Percentiles rank a stretch among this genome's conserved stretches.
Evolutionary conservation across 30 jellyfish, hydroid and myxozoan species (phyloP).

Genomic region (Chironex yamaguchii): DNA sequence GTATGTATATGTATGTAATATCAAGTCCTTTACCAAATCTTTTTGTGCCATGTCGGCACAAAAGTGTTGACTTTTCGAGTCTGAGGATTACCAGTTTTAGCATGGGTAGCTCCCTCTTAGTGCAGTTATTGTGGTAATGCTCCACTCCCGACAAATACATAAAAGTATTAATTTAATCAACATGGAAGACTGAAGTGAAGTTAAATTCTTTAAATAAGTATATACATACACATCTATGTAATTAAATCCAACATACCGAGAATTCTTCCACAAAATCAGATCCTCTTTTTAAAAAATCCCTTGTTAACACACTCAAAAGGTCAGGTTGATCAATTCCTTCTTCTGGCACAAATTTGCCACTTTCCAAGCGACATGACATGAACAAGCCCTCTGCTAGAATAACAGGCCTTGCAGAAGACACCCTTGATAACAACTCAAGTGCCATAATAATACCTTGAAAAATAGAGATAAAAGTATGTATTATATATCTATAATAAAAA

Average conservation of each 20-base stretch:
- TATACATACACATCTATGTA: no score
- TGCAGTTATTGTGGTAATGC: no score
- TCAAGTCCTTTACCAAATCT: no score
- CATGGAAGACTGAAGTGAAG: no score
- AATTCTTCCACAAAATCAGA: constrained; percentile 96
- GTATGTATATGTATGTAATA: not conserved
- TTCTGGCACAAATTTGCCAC: constrained; percentile 96
- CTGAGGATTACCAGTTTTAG: no score
- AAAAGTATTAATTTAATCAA: no score
- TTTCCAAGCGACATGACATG: constrained; percentile 82
- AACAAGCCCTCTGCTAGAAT: constrained; percentile 97
- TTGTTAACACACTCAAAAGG: constrained; percentile 77
- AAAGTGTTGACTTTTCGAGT: no score
- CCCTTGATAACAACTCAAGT: constrained; percentile 73
- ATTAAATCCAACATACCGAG: constrained; percentile 91
- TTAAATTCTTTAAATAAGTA: no score
- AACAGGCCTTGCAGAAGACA: constrained; percentile 97
- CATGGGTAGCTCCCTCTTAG: no score
- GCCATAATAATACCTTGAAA: constrained; percentile 67
- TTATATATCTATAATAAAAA: no score
- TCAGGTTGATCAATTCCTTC: constrained; percentile 90
- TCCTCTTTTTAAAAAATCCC: constrained; percentile 92
- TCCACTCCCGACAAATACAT: no score
- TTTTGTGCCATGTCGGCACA: no score
- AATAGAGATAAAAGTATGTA: not conserved